Evolutionary conservation across 92 coral and sea anemone genomes (phyloP).

Genomic region (Zoanthus solanderi): DNA sequence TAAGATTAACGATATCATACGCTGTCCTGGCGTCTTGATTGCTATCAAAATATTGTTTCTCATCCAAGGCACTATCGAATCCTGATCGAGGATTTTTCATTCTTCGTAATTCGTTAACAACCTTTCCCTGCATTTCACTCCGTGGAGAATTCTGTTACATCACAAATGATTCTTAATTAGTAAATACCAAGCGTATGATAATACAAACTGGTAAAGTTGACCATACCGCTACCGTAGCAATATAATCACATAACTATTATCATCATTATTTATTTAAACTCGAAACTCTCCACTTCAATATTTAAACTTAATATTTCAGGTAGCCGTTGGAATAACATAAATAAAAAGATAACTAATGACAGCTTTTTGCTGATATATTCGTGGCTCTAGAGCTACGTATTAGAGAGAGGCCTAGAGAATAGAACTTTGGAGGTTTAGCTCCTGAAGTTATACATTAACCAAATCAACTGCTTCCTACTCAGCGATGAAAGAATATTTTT

Average conservation of each 20-base stretch:
- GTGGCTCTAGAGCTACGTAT: too few species aligned
- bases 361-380: too few species aligned
- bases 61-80: slow-evolving; percentile 83
- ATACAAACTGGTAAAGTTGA: not conserved
- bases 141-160: slow-evolving; percentile 77
- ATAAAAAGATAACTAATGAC: too few species aligned
- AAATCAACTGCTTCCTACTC: too few species aligned
- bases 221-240: not conserved
- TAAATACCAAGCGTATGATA: not conserved
- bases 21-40: slow-evolving; percentile 88
- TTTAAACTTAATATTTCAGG: too few species aligned
- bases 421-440: too few species aligned
- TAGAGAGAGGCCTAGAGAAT: too few species aligned
- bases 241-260: not conserved
- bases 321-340: too few species aligned
- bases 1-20: slow-evolving; percentile 93
- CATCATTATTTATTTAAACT: too few species aligned
- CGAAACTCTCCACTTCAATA: too few species aligned
- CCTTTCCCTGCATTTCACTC: slow-evolving; percentile 69
- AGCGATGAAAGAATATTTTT: too few species aligned
- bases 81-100: slow-evolving; percentile 91
- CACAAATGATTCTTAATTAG: not conserved
- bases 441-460: too few species aligned
- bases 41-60: slow-evolving; percentile 81
- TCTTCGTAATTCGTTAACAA: slow-evolving; percentile 80